Evolutionary conservation across 2,797 vertebrate genomes (phyloP), one percentile per base, ranked within the genome.

Genomic region (Takifugu ocellatus): DNA sequence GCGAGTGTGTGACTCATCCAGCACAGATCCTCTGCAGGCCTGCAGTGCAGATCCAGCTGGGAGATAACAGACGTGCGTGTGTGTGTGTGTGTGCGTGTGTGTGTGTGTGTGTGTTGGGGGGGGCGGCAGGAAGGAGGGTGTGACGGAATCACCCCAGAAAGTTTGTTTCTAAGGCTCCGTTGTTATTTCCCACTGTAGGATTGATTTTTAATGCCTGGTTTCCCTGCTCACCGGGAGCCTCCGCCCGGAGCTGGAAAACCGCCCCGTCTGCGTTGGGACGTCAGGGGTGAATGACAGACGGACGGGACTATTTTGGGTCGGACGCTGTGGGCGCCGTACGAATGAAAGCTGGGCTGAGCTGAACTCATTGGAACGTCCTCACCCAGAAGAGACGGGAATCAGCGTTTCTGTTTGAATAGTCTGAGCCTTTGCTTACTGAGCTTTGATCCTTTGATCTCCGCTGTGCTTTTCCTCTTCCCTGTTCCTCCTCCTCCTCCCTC

Each of bases 31-130:
- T 75, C 59, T 16, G 64, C 56, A 27, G 74, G 77, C 63, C 85
- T 84, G 86, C 87, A 88, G 75, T 84, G 79, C 83, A 61, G 84
- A 84, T 86, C 80, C 82, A 81, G 79, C 84, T 85, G 83, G 84
- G 74, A 85, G 85, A 85, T 82, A 83, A 77, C 77, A 84, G 85
- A 89, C 79, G 80, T 21, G 21, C 1, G 21, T 21, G 21, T 21
- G 21, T 21, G 21, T 21, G 21, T 21, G 21, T 21, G 17, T 21
- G 17, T 21, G 17, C 1, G 17, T 1, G 21, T 21, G 21, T 1
- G 21, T 21, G 21, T 21, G 21, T 21, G 21, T 21, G 21, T 21
- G 21, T 21, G 21, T 21, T 21, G 43, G 11, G n/a, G 15, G 42
- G 6, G 6, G 43, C 16, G 43, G 43, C 8, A 46, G 44, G 44